Evolutionary conservation across 1,140 invertebrate species (phyloP).

Genomic region (Coptotermes formosanus): DNA sequence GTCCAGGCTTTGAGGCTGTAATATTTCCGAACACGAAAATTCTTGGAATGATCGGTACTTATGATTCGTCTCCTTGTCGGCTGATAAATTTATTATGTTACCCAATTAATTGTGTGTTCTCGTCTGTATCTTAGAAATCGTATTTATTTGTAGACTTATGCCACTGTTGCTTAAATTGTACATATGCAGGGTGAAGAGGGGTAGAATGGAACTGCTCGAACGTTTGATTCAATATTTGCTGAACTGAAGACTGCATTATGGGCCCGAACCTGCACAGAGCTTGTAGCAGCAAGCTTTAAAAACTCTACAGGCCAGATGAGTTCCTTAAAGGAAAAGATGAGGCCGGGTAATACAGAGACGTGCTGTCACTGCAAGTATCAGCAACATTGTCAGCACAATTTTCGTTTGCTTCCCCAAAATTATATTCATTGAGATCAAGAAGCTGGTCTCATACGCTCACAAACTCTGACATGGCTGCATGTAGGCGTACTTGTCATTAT

Average conservation of each 20-base stretch:
- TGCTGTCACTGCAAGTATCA: too few relatives aligned
- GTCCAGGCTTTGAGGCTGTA: neutral
- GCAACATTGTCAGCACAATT: too few relatives aligned
- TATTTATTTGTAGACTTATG: too few relatives aligned
- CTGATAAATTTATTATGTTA: too few relatives aligned
- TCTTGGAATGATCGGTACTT: neutral
- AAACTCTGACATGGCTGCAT: too few relatives aligned
- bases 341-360: neutral
- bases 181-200: neutral
- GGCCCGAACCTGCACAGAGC: neutral
- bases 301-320: neutral
- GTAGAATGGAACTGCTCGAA: neutral
- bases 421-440: too few relatives aligned
- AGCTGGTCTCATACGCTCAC: too few relatives aligned
- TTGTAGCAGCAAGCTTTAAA: neutral
- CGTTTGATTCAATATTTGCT: slow-evolving; percentile 13
- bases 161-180: neutral
- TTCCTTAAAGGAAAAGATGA: neutral
- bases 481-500: too few relatives aligned
- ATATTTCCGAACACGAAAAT: neutral
- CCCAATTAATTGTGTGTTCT: too few relatives aligned
- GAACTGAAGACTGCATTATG: neutral
- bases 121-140: too few relatives aligned
- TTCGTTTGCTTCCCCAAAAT: too few relatives aligned
- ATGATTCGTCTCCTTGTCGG: too few relatives aligned